Evolutionary conservation across 2,113 vertebrate genomes (phyloP).

Genomic region (Nibea albiflora): DNA sequence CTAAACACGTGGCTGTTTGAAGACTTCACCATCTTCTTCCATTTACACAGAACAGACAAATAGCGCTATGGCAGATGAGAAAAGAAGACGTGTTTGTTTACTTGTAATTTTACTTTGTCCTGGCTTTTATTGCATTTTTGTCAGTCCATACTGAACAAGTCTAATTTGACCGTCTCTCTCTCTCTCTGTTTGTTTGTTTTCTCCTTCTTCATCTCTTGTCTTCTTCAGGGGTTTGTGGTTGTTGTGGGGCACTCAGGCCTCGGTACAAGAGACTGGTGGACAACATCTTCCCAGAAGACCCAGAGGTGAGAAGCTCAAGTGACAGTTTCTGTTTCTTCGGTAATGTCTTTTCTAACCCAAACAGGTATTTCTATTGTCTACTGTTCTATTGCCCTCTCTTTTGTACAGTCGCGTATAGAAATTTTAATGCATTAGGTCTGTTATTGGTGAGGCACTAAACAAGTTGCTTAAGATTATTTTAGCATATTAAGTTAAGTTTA

Average conservation of each 20-base stretch:
- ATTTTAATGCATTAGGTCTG: not conserved
- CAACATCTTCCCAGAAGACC: slow-evolving; percentile 98
- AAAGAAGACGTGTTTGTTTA: not conserved
- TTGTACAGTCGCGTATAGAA: not conserved
- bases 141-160: not conserved
- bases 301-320: slow-evolving; percentile 87
- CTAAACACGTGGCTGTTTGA: not conserved
- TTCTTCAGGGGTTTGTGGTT: slow-evolving; percentile 92
- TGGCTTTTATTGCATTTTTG: slow-evolving; percentile 22
- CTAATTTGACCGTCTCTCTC: slow-evolving; percentile 13
- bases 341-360: not conserved
- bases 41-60: not conserved
- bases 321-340: slow-evolving; percentile 15
- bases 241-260: slow-evolving; percentile 94
- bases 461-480: not conserved
- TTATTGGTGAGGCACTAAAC: not conserved
- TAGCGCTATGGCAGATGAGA: too few relatives aligned
- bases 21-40: not conserved
- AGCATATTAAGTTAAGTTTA: not conserved
- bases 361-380: too few relatives aligned
- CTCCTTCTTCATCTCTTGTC: slow-evolving; percentile 19
- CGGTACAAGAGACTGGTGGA: slow-evolving; percentile 97
- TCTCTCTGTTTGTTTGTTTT: slow-evolving; percentile 6
- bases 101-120: not conserved
- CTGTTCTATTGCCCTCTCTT: not conserved